Base-by-base conservation (phyloP, 1,140 invertebrate species). In the Acarapis woodi region DNA sequence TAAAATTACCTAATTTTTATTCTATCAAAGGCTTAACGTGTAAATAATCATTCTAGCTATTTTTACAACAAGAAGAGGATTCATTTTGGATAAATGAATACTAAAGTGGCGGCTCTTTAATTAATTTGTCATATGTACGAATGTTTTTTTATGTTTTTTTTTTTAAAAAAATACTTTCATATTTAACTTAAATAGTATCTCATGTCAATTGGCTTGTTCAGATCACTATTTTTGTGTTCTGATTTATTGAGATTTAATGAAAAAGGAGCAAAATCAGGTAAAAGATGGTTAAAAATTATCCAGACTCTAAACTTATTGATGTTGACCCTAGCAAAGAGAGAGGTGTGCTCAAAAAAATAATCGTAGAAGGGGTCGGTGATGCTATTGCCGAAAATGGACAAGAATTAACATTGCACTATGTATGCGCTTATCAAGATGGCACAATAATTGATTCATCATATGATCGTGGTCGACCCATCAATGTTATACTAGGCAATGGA, bases 401-500 rank as follows among this genome's bases (percentile, higher is more conserved):
- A 35, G 71, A 64, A 46, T 85, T 94, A 1, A 69, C 51, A 19
- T 75, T 94, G 8, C 85, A 97, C 58, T 97, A 97, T 53, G 71
- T 70, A 16, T 88, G 90, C n/a, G 78, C 68, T 2, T 58, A 96
- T 9, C 49, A 69, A 5, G 55, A 62, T 47, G 88, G 87, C 19
- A 73, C 71, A 1, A 67, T 75, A 48, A 96, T 97, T 57, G 90
- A 97, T 59, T 85, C 80, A 0, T 88, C 78, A 53, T 62, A 67
- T 44, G 70, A 77, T 44, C 63, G 78, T 44, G 65, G 67, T 32
- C 60, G 73, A 40, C 70, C 75, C 1, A 96, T 97, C 53, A 60
- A 70, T 53, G 94, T 85, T 55, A 62, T 62, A 42, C 59, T 78
- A 37, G 40, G 38, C 23, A 20, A 42, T 71, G 71, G 66, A 2